Evolutionary conservation across 2,888 invertebrate genomes (phyloP).

Genomic region (Dryadula phaetusa): DNA sequence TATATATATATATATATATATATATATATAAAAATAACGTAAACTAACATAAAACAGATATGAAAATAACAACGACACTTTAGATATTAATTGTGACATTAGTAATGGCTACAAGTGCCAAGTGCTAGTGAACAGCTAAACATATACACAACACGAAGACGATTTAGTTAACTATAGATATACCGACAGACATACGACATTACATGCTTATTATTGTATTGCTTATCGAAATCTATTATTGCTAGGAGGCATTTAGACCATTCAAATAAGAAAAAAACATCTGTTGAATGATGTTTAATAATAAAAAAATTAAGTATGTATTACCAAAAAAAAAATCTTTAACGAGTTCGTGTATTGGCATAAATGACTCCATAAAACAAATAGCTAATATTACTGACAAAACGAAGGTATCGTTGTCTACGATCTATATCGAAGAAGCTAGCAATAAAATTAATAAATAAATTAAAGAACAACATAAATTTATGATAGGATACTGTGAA

Average conservation of each 20-base stretch:
- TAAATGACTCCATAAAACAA: slow-evolving; percentile 47
- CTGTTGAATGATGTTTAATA: neutral
- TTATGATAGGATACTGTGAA: slow-evolving; percentile 37
- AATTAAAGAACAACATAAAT: slow-evolving; percentile 37
- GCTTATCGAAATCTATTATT: slow-evolving; percentile 28
- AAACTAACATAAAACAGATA: slow-evolving; percentile 35
- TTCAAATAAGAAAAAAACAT: slow-evolving; percentile 4
- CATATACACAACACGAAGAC: slow-evolving; percentile 47
- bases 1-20: too few species aligned
- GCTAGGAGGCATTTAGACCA: slow-evolving; percentile 48
- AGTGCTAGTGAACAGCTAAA: slow-evolving; percentile 65
- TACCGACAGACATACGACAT: slow-evolving; percentile 59
- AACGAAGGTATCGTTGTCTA: slow-evolving; percentile 38
- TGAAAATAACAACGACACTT: slow-evolving; percentile 47
- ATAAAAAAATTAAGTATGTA: neutral
- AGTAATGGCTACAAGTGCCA: slow-evolving; percentile 69
- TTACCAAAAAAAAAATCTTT: neutral
- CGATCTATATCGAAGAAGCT: slow-evolving; percentile 42
- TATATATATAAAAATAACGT: neutral
- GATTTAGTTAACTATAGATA: slow-evolving; percentile 42
- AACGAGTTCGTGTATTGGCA: slow-evolving; percentile 23
- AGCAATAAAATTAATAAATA: slow-evolving; percentile 42
- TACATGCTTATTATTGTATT: slow-evolving; percentile 62
- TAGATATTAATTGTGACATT: slow-evolving; percentile 67
- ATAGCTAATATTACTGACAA: slow-evolving; percentile 29